Conservation (phyloP, 1,140 invertebrate genomes). For the Drosophila rufa region DNA sequence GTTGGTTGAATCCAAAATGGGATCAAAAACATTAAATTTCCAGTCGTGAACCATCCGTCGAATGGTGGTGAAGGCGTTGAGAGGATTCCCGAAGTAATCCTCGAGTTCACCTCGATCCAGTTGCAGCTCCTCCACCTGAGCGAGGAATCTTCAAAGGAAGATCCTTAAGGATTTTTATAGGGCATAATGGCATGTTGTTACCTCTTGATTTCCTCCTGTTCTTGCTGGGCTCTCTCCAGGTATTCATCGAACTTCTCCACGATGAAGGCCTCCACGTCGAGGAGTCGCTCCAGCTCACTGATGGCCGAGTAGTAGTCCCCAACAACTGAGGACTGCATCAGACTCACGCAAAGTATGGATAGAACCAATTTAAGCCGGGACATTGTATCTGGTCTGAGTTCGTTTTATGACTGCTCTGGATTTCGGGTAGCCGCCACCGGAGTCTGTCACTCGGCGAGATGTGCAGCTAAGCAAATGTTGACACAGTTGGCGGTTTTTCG, state of each 20-base stretch:
- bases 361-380: slow-evolving; percentile 8
- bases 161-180: not conserved
- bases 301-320: slow-evolving; percentile 51
- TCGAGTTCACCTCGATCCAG: slow-evolving; percentile 7
- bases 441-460: not conserved
- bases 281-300: slow-evolving; percentile 25
- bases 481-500: slow-evolving; percentile 44
- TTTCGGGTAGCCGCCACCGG: not conserved
- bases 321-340: not conserved
- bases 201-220: slow-evolving; percentile 42
- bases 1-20: slow-evolving; percentile 16
- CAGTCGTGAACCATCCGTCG: slow-evolving; percentile 96
- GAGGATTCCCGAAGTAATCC: slow-evolving; percentile 62
- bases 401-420: slow-evolving; percentile 32
- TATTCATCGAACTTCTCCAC: slow-evolving; percentile 52
- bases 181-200: not conserved
- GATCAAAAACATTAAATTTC: slow-evolving; percentile 89
- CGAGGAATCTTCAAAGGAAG: slow-evolving; percentile 37
- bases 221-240: slow-evolving; percentile 28
- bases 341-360: not conserved
- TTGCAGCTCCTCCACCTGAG: slow-evolving; percentile 36
- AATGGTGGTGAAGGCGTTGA: slow-evolving; percentile 87
- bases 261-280: slow-evolving; percentile 44
- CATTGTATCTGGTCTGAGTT: slow-evolving; percentile 44
- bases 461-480: slow-evolving; percentile 51